Conservation (phyloP, 2,113 vertebrate species). For the Upupa epops region DNA sequence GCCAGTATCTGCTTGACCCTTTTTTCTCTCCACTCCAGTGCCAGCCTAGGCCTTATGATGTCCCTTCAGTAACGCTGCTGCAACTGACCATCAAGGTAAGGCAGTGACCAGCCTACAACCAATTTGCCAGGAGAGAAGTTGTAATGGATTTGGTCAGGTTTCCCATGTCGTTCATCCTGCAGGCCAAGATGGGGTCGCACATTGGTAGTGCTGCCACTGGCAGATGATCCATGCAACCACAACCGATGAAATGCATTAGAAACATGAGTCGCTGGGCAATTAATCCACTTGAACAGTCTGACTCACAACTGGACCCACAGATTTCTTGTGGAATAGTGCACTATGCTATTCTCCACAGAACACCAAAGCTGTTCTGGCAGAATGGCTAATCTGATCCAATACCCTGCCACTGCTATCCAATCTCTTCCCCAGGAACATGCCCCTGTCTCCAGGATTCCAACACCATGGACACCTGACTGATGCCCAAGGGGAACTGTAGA, state of each 20-base stretch:
- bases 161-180: not conserved
- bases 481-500: fast-evolving
- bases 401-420: fast-evolving
- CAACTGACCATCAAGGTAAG: not conserved
- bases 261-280: slow-evolving; percentile 1
- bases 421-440: not conserved
- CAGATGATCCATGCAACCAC: not conserved
- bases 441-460: not conserved
- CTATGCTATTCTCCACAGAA: not conserved
- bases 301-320: not conserved
- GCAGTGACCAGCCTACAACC: not conserved
- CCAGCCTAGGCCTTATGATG: not conserved
- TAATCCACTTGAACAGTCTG: not conserved
- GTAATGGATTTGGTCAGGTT: not conserved
- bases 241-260: not conserved
- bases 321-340: not conserved
- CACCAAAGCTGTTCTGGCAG: not conserved
- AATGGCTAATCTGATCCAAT: not conserved
- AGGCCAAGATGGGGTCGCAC: not conserved
- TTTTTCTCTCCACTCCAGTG: not conserved
- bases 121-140: not conserved
- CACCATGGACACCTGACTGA: not conserved
- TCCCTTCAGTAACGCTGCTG: not conserved
- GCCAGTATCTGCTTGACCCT: not conserved
- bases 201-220: not conserved